Evolutionary conservation across 2,888 invertebrate species (phyloP).

Genomic region (Strigamia crassipes): DNA sequence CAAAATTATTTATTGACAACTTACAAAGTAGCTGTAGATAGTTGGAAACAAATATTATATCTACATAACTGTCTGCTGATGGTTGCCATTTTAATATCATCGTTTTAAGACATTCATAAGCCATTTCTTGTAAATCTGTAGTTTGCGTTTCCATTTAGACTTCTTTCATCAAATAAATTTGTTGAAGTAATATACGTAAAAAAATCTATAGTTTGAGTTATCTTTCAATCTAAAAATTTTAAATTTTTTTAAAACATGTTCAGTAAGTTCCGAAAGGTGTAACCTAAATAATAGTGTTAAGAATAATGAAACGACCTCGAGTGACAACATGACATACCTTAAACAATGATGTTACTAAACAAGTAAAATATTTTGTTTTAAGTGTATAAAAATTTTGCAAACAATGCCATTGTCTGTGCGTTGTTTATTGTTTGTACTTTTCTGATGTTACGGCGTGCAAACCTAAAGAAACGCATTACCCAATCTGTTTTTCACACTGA

Average conservation of each 20-base stretch:
- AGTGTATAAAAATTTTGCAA: not conserved
- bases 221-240: too few relatives aligned
- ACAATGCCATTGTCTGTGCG: too few relatives aligned
- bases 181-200: not conserved
- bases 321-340: not conserved
- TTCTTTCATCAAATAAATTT: not conserved
- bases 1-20: not conserved
- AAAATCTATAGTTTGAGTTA: not conserved
- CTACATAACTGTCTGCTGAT: not conserved
- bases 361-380: too few relatives aligned
- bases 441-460: too few relatives aligned
- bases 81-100: conserved; percentile 12
- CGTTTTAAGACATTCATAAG: not conserved
- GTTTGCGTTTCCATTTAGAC: not conserved
- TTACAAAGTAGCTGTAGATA: not conserved
- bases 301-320: not conserved
- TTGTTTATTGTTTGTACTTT: too few relatives aligned
- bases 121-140: not conserved
- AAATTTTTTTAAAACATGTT: not conserved
- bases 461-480: too few relatives aligned
- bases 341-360: too few relatives aligned
- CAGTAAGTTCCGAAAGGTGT: not conserved
- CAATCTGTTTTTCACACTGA: too few relatives aligned
- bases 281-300: not conserved
- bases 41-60: not conserved